Percentiles rank a stretch among this genome's conserved stretches.
Evolutionary conservation across 2,113 vertebrate species (phyloP).

Genomic region (Labeo catla): DNA sequence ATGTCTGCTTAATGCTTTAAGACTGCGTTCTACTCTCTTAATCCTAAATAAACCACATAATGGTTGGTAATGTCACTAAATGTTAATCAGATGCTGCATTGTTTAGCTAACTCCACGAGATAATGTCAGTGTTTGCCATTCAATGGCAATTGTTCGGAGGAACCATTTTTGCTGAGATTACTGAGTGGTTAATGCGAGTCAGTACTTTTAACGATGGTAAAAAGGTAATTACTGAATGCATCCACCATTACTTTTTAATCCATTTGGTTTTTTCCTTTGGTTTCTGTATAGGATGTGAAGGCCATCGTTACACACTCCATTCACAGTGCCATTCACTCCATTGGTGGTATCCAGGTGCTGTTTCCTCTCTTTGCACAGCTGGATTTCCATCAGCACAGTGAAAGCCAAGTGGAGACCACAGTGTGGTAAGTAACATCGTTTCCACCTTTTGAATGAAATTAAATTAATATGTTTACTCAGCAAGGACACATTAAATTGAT

Average conservation of each 20-base stretch:
- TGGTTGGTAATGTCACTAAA: conserved; percentile 5
- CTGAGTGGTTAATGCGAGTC: conserved; percentile 2
- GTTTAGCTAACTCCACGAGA: conserved; percentile 4
- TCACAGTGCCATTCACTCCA: conserved; percentile 95
- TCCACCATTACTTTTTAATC: neutral
- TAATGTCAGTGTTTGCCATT: conserved; percentile 25
- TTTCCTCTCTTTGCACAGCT: conserved; percentile 95
- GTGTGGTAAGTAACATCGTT: conserved; percentile 80
- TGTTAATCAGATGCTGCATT: conserved; percentile 25
- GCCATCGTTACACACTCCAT: conserved; percentile 97
- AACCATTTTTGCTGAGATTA: neutral
- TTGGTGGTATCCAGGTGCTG: conserved; percentile 95
- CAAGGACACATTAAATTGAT: neutral
- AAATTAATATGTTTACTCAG: neutral
- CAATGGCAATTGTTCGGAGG: conserved; percentile 19
- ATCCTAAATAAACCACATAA: neutral
- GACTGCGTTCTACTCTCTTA: neutral
- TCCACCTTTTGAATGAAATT: neutral
- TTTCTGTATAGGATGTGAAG: conserved; percentile 85
- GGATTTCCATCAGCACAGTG: conserved; percentile 88
- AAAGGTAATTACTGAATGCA: neutral
- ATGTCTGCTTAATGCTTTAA: neutral
- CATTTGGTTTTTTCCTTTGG: neutral
- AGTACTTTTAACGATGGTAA: neutral
- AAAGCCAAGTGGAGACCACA: conserved; percentile 88